phyloP scores from a whole-genome alignment of 1,140 invertebrate species.

The Micrasema minimum region DNA sequence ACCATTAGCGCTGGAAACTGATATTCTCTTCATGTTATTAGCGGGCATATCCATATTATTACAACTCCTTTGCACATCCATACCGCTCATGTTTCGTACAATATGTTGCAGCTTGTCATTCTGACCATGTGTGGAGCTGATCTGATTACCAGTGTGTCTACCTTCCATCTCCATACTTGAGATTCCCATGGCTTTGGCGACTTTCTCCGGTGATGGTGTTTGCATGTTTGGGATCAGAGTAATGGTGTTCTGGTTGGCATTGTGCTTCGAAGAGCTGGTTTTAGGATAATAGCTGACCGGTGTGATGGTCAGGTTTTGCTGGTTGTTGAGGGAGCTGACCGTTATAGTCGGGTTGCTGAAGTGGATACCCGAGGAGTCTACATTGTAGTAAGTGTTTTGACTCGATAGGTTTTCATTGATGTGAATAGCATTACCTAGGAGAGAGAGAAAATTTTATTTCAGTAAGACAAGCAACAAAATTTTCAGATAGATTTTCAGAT shows the following conservation, averaged over 20 bases:
- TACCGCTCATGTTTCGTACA: conserved; percentile 6
- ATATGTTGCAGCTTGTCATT: conserved; percentile 34
- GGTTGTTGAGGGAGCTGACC: conserved; percentile 55
- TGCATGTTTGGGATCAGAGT: conserved; percentile 60
- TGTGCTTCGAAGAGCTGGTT: conserved; percentile 58
- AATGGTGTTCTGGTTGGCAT: conserved; percentile 56
- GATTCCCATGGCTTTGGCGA: conserved; percentile 42
- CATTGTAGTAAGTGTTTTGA: conserved; percentile 57
- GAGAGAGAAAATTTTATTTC: background rate
- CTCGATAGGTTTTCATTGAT: conserved; percentile 59
- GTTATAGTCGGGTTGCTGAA: conserved; percentile 58
- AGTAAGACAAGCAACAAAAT: background rate
- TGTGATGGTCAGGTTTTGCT: conserved; percentile 59
- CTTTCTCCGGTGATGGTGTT: conserved; percentile 42
- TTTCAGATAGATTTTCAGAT: too few relatives aligned
- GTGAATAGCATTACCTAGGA: conserved; percentile 52
- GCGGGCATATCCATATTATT: conserved; percentile 47
- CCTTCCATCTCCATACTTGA: conserved; percentile 54
- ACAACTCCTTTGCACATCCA: conserved; percentile 43
- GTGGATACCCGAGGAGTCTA: conserved; percentile 61
- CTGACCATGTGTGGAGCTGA: conserved; percentile 42
- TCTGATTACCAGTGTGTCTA: conserved; percentile 41
- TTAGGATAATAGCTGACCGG: conserved; percentile 61
- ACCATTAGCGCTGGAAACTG: conserved; percentile 49
- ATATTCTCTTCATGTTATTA: conserved; percentile 46